Evolutionary conservation across 1,140 invertebrate genomes (phyloP).

Genomic region (Drosophila auraria): DNA sequence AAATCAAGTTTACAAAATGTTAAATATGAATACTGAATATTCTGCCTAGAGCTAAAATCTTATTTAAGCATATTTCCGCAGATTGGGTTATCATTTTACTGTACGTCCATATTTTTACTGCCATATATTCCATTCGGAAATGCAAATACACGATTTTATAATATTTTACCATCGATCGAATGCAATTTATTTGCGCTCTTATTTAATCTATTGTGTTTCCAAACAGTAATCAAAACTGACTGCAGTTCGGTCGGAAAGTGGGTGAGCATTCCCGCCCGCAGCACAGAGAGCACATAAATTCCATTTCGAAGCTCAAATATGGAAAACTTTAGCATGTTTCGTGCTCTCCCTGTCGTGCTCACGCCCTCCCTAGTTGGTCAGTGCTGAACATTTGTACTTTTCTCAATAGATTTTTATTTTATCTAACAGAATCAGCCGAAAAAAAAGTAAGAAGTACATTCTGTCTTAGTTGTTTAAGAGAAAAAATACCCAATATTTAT

Average conservation of each 20-base stretch:
- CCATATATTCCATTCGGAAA: neutral
- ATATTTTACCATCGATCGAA: conserved; percentile 31
- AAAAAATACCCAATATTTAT: too few relatives aligned
- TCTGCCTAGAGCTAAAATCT: neutral
- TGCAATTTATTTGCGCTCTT: conserved; percentile 46
- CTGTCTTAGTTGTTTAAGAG: too few relatives aligned
- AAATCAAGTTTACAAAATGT: neutral
- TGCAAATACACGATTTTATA: conserved; percentile 10
- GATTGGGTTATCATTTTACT: neutral
- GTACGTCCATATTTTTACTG: neutral
- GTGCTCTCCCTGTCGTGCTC: conserved; percentile 2
- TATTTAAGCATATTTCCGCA: neutral
- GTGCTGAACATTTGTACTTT: neutral
- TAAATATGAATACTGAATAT: neutral
- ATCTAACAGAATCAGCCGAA: too few relatives aligned
- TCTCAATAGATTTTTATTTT: too few relatives aligned
- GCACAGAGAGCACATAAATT: conserved; percentile 56
- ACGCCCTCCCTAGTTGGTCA: neutral
- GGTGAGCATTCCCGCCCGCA: conserved; percentile 11
- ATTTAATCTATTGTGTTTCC: conserved; percentile 49
- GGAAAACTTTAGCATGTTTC: conserved; percentile 54
- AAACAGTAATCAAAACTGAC: conserved; percentile 53
- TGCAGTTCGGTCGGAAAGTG: conserved; percentile 13
- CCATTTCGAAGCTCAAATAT: conserved; percentile 60
- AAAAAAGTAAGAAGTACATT: too few relatives aligned